Percentiles rank a stretch among this genome's conserved stretches.
Evolutionary conservation across 2,888 invertebrate species (phyloP).

Genomic region (Pseudococcus longispinus): DNA sequence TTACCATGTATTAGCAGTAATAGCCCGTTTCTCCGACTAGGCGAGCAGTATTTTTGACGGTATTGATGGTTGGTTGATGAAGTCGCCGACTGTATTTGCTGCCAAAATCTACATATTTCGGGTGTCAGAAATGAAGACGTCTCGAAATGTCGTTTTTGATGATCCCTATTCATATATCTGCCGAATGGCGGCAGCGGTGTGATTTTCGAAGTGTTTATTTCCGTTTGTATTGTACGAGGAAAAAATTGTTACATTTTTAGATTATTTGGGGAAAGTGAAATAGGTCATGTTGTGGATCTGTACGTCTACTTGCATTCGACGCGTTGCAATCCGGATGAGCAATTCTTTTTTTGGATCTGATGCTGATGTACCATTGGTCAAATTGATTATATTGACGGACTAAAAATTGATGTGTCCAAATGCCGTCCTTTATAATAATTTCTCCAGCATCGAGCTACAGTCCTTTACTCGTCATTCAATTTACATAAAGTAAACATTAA

Average conservation of each 20-base stretch:
- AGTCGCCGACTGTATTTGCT: conserved; percentile 36
- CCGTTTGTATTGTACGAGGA: background rate
- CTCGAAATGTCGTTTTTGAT: conserved; percentile 28
- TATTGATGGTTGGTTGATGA: conserved; percentile 50
- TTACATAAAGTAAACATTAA: too few species aligned
- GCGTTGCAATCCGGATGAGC: background rate
- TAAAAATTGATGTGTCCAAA: too few species aligned
- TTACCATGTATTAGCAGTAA: conserved; percentile 38
- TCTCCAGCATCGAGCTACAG: too few species aligned
- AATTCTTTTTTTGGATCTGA: too few species aligned
- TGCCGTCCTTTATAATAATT: too few species aligned
- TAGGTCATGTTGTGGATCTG: background rate
- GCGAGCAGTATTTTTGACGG: conserved; percentile 23
- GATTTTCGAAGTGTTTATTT: conserved; percentile 38
- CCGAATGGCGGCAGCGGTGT: background rate
- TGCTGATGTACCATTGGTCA: too few species aligned
- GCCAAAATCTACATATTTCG: conserved; percentile 48
- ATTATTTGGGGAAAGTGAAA: background rate
- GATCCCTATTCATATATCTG: background rate
- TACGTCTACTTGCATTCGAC: background rate
- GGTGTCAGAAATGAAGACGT: conserved; percentile 34
- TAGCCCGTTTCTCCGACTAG: conserved; percentile 8
- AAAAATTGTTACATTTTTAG: conserved; percentile 7
- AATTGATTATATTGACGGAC: too few species aligned
- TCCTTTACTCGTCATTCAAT: too few species aligned